These are phyloP conservation scores for Pantherophis alleghaniensis DNA, from an alignment of 2,797 vertebrate genomes.

Conservation along the genomic window DNA sequence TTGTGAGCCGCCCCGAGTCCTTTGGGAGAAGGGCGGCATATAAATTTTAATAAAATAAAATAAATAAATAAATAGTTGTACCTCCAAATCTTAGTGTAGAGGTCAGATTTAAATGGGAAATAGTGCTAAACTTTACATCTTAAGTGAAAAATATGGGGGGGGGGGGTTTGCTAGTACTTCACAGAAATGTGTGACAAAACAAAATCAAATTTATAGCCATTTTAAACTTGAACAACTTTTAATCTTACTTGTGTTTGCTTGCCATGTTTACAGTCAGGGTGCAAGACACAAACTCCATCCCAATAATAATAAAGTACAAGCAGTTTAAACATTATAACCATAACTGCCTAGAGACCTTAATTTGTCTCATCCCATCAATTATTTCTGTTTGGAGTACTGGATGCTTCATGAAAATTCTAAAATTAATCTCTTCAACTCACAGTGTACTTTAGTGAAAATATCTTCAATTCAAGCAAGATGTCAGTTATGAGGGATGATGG, in stretches of 20 bases:
- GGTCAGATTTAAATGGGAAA: not conserved
- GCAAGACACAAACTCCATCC: not conserved
- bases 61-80: not conserved
- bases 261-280: not conserved
- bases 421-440: not conserved
- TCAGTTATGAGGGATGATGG: not conserved
- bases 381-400: not conserved
- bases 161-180: not conserved
- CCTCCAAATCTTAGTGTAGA: not conserved
- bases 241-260: not conserved
- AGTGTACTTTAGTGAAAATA: not conserved
- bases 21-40: too few relatives aligned
- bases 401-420: not conserved
- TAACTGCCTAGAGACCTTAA: not conserved
- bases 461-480: not conserved
- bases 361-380: not conserved
- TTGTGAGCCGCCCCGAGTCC: too few relatives aligned
- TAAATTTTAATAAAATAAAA: too few relatives aligned
- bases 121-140: not conserved
- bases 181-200: not conserved
- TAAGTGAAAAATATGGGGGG: not conserved
- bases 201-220: not conserved
- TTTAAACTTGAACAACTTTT: not conserved
- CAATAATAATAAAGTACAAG: not conserved
- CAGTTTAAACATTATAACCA: not conserved